phyloP scores from a whole-genome alignment of 2,888 invertebrate species.

The Agrotis segetum region DNA sequence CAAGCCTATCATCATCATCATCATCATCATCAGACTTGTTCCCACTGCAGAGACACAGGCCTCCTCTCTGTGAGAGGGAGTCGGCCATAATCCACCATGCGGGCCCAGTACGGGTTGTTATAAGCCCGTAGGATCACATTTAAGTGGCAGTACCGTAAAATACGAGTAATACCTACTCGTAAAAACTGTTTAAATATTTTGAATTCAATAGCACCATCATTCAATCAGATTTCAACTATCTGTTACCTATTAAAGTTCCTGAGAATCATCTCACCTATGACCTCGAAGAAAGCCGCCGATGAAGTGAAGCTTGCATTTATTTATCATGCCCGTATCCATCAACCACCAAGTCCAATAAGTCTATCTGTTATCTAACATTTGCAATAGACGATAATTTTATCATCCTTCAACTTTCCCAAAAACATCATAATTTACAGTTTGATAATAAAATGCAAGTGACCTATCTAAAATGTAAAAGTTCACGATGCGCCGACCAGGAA shows the following conservation, averaged over 20 bases:
- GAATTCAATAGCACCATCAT: slow-evolving; percentile 33
- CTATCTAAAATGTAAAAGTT: slow-evolving; percentile 59
- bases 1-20: too few species aligned
- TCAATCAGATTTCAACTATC: slow-evolving; percentile 61
- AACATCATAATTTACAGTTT: slow-evolving; percentile 22
- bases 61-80: too few species aligned
- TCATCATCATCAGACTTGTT: too few species aligned
- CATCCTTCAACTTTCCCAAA: slow-evolving; percentile 33
- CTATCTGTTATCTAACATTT: slow-evolving; percentile 9
- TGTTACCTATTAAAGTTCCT: slow-evolving; percentile 71
- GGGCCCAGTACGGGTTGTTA: too few species aligned
- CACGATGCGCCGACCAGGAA: slow-evolving; percentile 47
- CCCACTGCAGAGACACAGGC: too few species aligned
- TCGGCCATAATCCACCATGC: too few species aligned
- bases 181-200: slow-evolving; percentile 34
- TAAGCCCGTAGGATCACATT: too few species aligned
- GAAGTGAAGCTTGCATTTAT: slow-evolving; percentile 38
- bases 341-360: slow-evolving; percentile 11
- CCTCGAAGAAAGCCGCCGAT: slow-evolving; percentile 73
- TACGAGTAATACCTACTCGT: too few species aligned
- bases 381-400: slow-evolving; percentile 19
- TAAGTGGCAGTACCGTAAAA: slow-evolving; percentile 18
- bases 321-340: slow-evolving; percentile 20
- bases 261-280: slow-evolving; percentile 75
- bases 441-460: slow-evolving; percentile 40